Percentiles rank a stretch among this genome's conserved stretches.
Conservation (phyloP, 2,113 vertebrate species). For the Salvelinus sp. region DNA sequence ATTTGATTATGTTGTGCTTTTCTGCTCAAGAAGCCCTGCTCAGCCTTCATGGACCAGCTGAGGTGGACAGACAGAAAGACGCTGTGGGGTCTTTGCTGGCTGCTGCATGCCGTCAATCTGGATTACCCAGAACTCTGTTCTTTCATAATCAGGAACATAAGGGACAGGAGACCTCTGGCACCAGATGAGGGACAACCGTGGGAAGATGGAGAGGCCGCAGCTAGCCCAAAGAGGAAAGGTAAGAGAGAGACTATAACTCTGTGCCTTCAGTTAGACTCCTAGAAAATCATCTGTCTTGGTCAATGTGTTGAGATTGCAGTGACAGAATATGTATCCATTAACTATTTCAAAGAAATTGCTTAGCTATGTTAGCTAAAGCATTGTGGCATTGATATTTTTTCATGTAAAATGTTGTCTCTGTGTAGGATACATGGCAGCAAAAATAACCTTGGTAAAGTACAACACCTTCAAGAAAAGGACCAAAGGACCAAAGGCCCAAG, state of each 20-base stretch:
- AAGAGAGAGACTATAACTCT: constrained; percentile 36
- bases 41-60: constrained; percentile 71
- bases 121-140: constrained; percentile 70
- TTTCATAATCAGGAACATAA: constrained; percentile 58
- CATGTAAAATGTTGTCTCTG: constrained; percentile 10
- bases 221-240: constrained; percentile 50
- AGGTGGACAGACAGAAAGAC: constrained; percentile 73
- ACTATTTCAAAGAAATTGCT: background rate
- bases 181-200: constrained; percentile 46
- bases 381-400: background rate
- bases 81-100: constrained; percentile 82
- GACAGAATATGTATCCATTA: background rate
- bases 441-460: constrained; percentile 25
- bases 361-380: background rate
- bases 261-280: background rate
- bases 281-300: background rate
- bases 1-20: background rate
- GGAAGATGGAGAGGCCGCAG: constrained; percentile 53
- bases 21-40: constrained; percentile 81
- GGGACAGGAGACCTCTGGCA: constrained; percentile 35
- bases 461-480: constrained; percentile 53
- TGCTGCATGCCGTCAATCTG: constrained; percentile 70
- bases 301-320: background rate
- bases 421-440: constrained; percentile 62
- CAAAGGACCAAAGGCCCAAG: constrained; percentile 28